These are phyloP conservation scores for Shargacucullia verbasci DNA, from an alignment of 2,888 invertebrate genomes.

Conservation along the genomic window DNA sequence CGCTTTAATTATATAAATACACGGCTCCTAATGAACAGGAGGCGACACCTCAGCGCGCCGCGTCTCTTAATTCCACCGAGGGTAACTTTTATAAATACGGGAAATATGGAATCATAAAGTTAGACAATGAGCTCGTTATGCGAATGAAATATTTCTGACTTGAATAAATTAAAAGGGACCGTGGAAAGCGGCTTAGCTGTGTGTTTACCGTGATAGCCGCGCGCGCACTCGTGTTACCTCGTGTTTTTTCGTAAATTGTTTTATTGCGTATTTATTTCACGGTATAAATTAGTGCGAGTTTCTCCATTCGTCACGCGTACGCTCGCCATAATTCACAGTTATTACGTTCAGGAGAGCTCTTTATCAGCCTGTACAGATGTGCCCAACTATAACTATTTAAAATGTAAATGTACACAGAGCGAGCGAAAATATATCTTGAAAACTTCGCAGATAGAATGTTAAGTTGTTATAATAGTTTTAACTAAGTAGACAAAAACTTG, in stretches of 20 bases:
- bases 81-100: conserved; percentile 74
- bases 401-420: conserved; percentile 23
- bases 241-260: conserved; percentile 44
- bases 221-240: conserved; percentile 17
- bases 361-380: conserved; percentile 40
- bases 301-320: conserved; percentile 23
- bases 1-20: conserved; percentile 68
- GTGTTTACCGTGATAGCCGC: conserved; percentile 44
- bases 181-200: conserved; percentile 46
- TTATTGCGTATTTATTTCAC: conserved; percentile 41
- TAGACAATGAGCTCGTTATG: conserved; percentile 74
- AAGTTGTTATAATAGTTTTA: conserved; percentile 43
- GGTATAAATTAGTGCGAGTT: conserved; percentile 21
- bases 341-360: conserved; percentile 35
- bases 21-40: conserved; percentile 69
- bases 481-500: conserved; percentile 39
- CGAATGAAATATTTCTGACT: conserved; percentile 72
- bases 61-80: conserved; percentile 59
- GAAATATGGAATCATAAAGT: conserved; percentile 79
- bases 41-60: conserved; percentile 66
- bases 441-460: conserved; percentile 29
- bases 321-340: conserved; percentile 29
- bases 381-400: conserved; percentile 32
- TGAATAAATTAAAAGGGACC: conserved; percentile 70
- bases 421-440: conserved; percentile 30